phyloP scores from a whole-genome alignment of 2,113 vertebrate genomes.

The Condylura cristata region DNA sequence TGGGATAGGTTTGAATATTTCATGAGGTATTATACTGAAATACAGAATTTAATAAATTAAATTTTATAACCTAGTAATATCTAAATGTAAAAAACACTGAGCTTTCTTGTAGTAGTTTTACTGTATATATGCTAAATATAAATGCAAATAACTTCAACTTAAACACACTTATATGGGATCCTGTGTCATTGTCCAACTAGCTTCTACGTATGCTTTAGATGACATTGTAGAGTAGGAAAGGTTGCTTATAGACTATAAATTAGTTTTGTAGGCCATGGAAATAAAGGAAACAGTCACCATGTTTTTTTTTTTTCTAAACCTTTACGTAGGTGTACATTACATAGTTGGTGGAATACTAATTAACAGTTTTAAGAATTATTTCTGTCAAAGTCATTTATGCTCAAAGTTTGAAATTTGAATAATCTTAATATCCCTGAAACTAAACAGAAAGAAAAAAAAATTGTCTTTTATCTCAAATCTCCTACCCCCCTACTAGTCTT shows the following conservation, averaged over 20 bases:
- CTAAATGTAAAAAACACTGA: constrained; percentile 25
- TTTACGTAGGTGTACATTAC: background rate
- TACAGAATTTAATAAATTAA: constrained; percentile 26
- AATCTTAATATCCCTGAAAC: background rate
- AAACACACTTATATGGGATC: background rate
- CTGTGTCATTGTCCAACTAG: background rate
- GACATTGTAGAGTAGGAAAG: background rate
- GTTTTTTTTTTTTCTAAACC: background rate
- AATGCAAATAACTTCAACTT: constrained; percentile 15
- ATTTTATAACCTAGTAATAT: background rate
- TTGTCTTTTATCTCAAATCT: background rate
- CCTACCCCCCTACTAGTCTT: too few relatives aligned
- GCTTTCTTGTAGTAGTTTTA: constrained; percentile 23
- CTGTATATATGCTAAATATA: constrained; percentile 21
- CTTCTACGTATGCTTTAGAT: background rate
- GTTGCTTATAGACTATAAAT: background rate
- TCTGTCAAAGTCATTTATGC: background rate
- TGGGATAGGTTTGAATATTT: background rate
- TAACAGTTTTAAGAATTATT: constrained; percentile 34
- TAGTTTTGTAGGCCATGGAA: background rate
- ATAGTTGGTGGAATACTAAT: background rate
- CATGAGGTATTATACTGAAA: constrained; percentile 27
- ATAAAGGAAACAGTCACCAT: background rate
- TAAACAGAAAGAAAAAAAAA: background rate
- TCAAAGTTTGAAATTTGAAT: constrained; percentile 19